These are phyloP conservation scores for Atractosteus spatula DNA, from an alignment of 2,113 vertebrate species.

Conservation along the genomic window DNA sequence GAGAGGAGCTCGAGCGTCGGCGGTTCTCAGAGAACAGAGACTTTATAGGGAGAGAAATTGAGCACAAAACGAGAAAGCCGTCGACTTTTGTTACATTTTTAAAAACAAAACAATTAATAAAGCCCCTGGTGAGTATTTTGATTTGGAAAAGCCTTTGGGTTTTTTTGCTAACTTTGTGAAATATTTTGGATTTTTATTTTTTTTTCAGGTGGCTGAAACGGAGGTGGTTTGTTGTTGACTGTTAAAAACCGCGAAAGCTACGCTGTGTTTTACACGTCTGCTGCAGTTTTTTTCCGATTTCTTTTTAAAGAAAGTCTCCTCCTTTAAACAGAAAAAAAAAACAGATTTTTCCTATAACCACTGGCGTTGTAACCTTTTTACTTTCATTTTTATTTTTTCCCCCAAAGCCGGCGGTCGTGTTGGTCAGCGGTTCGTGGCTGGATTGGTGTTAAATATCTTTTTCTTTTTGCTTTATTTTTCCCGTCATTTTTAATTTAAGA, in stretches of 20 bases:
- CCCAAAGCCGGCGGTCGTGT: too few species aligned
- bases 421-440: too few species aligned
- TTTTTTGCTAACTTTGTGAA: conserved; percentile 28
- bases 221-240: neutral
- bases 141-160: conserved; percentile 56
- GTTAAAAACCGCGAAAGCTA: too few species aligned
- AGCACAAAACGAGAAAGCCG: conserved; percentile 9
- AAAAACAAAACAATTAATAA: conserved; percentile 25
- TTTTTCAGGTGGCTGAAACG: conserved; percentile 34
- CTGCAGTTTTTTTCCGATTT: neutral
- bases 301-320: neutral
- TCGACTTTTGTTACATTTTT: conserved; percentile 68
- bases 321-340: neutral
- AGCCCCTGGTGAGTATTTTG: conserved; percentile 77
- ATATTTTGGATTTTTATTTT: conserved; percentile 32
- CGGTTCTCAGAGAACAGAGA: neutral
- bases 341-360: neutral
- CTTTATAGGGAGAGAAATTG: neutral
- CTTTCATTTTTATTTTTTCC: neutral
- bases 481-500: conserved; percentile 5
- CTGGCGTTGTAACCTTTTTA: neutral
- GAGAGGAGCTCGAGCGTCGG: conserved; percentile 19
- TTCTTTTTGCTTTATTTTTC: conserved; percentile 17
- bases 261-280: neutral
- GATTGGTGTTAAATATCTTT: neutral